Percentiles rank a stretch among this genome's conserved stretches.
Conservation (phyloP, 2,113 vertebrate genomes). For the Eupsittula cactorum region DNA sequence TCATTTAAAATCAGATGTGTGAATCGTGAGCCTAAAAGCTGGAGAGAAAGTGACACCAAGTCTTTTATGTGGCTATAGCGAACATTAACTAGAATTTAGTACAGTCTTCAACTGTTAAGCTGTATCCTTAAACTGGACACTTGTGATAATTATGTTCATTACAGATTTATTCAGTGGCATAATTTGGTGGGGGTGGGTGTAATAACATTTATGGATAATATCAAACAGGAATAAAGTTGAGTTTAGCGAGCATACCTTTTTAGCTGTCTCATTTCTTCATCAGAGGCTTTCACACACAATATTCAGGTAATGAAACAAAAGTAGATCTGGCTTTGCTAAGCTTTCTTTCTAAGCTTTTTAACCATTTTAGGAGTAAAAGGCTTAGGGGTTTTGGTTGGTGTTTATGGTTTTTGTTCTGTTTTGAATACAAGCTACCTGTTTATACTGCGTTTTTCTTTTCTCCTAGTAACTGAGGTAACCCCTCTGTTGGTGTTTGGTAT, state of each 20-base stretch:
- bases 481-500: neutral
- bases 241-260: neutral
- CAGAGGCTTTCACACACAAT: neutral
- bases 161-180: neutral
- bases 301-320: neutral
- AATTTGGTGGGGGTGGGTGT: neutral
- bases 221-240: neutral
- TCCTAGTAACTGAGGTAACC: neutral
- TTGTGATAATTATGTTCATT: neutral
- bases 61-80: neutral
- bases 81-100: neutral
- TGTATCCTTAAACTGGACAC: neutral
- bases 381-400: neutral
- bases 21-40: neutral
- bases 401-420: neutral
- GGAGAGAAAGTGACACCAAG: neutral
- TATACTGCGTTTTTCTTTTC: neutral
- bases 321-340: neutral
- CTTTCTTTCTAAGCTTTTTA: neutral
- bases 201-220: neutral
- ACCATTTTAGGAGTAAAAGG: neutral
- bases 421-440: neutral
- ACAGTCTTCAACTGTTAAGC: neutral
- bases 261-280: neutral
- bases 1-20: neutral